Evolutionary conservation across 2,113 vertebrate species (phyloP), one percentile per base, ranked within the genome.

Genomic region (Gorilla gorilla): DNA sequence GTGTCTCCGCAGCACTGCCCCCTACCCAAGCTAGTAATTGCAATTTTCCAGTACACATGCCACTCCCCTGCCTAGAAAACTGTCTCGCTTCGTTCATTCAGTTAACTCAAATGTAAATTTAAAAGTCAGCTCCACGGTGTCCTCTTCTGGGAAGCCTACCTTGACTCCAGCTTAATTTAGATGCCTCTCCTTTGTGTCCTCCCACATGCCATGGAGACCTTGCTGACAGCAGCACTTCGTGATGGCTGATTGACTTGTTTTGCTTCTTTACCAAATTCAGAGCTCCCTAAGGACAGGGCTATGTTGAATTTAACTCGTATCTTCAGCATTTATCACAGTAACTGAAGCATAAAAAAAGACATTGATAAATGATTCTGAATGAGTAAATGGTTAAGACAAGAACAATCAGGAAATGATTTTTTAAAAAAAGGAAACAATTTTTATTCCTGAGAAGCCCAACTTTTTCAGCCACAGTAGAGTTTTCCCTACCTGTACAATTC

Each of bases 361-460:
- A 61, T 59, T 80, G 83, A 72, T 25, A 57, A 81, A 40, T 72
- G 13, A 59, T 59, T 90, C 80, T 94, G 83, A 84, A 22, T 93
- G 43, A 84, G 23, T 68, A 92, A 90, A 72, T 50, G 2, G 85
- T 66, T 85, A 81, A 85, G 48, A 94, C 17, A 48, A 92, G 57
- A 70, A 66, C 4, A 25, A 85, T 68, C 16, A 86, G 35, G 9
- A 97, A 90, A 70, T 93, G 48, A 14, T 20, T 64, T 64, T 64
- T 61, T 27, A 76, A 93, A 18, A 85, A 95, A 8, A 20, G 23
- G 2, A 85, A 91, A 75, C 18, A 25, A 83, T 86, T 79, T 88
- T 50, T 64, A 68, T 43, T 48, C 93, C 61, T 68, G 13, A 94
- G 35, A 95, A 91, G 23, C 6, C 27, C 38, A 50, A 75, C 73